Percentiles rank a stretch among this genome's conserved stretches.
These are phyloP conservation scores for Scylla paramamosain DNA, from an alignment of 1,140 invertebrate species.

Conservation along the genomic window DNA sequence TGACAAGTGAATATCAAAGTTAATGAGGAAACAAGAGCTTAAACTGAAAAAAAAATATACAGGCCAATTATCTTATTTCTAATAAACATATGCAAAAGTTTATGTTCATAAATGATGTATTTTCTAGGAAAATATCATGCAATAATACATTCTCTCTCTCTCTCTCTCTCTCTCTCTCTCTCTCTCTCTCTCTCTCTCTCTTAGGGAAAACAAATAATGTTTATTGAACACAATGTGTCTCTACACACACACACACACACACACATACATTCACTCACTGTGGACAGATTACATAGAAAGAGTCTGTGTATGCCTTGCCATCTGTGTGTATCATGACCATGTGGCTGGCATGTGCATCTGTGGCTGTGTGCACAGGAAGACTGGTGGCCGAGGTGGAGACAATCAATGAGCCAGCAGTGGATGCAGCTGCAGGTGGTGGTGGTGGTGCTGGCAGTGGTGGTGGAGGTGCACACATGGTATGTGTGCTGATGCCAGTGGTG, in stretches of 20 bases:
- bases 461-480: slow-evolving; percentile 34
- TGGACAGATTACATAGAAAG: slow-evolving; percentile 69
- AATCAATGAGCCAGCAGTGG: slow-evolving; percentile 38
- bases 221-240: too few relatives aligned
- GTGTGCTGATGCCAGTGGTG: slow-evolving; percentile 53
- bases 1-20: too few relatives aligned
- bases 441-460: slow-evolving; percentile 28
- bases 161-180: too few relatives aligned
- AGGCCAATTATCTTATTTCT: too few relatives aligned
- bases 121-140: too few relatives aligned
- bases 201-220: too few relatives aligned
- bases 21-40: too few relatives aligned
- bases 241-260: not conserved
- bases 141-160: too few relatives aligned
- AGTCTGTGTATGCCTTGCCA: slow-evolving; percentile 66
- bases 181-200: too few relatives aligned
- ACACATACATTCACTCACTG: slow-evolving; percentile 51
- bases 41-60: too few relatives aligned
- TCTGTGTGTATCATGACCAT: slow-evolving; percentile 74
- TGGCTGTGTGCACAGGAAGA: slow-evolving; percentile 52
- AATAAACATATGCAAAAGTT: too few relatives aligned
- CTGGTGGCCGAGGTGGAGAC: slow-evolving; percentile 44
- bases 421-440: slow-evolving; percentile 33
- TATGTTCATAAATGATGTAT: too few relatives aligned
- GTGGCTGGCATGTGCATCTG: slow-evolving; percentile 57